phyloP scores from a whole-genome alignment of 2,797 vertebrate species.

The Tangara arthus region DNA sequence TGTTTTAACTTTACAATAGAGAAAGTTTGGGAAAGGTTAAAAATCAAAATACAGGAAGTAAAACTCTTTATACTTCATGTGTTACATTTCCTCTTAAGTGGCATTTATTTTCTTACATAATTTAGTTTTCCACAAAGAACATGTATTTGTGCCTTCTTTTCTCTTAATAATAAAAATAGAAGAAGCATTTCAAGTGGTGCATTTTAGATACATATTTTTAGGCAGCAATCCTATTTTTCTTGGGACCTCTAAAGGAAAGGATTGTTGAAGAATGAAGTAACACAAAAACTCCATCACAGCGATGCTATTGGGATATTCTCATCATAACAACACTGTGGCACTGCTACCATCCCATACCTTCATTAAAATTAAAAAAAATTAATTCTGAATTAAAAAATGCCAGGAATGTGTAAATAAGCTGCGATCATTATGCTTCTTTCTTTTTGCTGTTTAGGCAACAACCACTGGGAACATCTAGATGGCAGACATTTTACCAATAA shows the following conservation, averaged over 20 bases:
- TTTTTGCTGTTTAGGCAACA: background rate
- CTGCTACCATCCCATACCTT: background rate
- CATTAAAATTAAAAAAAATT: background rate
- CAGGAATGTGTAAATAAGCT: background rate
- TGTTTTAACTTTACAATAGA: slow-evolving; percentile 78
- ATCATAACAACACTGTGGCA: background rate
- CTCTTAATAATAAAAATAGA: background rate
- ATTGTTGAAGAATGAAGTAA: background rate
- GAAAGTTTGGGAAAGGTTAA: slow-evolving; percentile 78
- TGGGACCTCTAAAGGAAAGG: background rate
- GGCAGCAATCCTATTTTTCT: background rate
- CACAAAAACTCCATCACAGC: background rate
- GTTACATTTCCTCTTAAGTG: slow-evolving; percentile 72
- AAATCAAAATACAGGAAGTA: slow-evolving; percentile 76
- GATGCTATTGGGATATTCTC: background rate
- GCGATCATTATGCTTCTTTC: background rate
- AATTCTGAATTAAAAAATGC: background rate
- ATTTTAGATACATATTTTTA: background rate
- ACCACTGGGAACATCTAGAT: background rate
- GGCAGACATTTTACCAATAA: background rate
- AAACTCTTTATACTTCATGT: slow-evolving; percentile 75
- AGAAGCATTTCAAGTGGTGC: slow-evolving; percentile 16
- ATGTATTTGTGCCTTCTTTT: background rate
- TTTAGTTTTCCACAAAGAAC: slow-evolving; percentile 61
- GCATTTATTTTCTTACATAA: slow-evolving; percentile 67